Evolutionary conservation across 2,888 invertebrate genomes (phyloP).

Genomic region (Zele albiditarsus): DNA sequence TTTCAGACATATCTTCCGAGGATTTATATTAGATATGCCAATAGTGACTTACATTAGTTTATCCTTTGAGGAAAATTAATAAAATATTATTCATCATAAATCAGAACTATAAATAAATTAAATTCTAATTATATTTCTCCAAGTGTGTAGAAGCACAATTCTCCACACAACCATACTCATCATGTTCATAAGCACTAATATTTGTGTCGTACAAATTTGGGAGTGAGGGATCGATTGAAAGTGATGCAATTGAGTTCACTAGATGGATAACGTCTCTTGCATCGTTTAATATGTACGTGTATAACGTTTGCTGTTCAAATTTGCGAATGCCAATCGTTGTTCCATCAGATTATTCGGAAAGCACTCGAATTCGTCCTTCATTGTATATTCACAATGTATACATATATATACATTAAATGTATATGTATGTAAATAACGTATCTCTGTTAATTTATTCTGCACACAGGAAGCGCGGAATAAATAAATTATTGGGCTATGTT

Average conservation of each 20-base stretch:
- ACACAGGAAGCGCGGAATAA: conserved; percentile 25
- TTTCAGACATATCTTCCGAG: too few species aligned
- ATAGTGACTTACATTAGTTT: too few species aligned
- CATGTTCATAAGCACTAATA: neutral
- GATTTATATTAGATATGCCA: too few species aligned
- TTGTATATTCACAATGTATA: neutral
- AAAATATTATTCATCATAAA: too few species aligned
- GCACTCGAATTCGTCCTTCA: conserved; percentile 15
- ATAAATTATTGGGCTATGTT: conserved; percentile 33
- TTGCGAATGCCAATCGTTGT: conserved; percentile 37
- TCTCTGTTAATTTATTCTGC: conserved; percentile 26
- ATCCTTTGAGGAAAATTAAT: too few species aligned
- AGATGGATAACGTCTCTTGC: neutral
- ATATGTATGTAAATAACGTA: conserved; percentile 7
- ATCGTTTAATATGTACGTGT: neutral
- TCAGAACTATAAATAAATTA: too few species aligned
- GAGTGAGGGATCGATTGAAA: neutral
- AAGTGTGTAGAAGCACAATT: too few species aligned
- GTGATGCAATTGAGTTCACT: conserved; percentile 25
- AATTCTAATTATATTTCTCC: too few species aligned
- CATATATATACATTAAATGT: neutral
- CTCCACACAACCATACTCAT: too few species aligned
- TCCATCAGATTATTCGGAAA: conserved; percentile 30
- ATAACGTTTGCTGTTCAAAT: conserved; percentile 25
- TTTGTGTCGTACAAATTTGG: conserved; percentile 19